Percentiles rank a stretch among this genome's conserved stretches.
Evolutionary conservation across 2,113 vertebrate species (phyloP).

Genomic region (Hydrolagus affinis): DNA sequence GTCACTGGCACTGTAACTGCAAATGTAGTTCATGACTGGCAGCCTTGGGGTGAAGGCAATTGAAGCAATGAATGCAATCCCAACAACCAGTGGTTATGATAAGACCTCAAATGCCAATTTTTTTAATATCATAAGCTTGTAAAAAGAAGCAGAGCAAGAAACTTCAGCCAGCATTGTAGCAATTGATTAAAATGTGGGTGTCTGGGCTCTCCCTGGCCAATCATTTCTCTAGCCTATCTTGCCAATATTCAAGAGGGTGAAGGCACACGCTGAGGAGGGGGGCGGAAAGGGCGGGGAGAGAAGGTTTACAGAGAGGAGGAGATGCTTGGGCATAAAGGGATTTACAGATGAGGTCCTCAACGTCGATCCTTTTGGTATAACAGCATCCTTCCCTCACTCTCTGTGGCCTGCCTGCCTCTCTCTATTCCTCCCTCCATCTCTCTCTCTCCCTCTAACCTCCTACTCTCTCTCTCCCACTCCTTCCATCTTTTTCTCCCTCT

Average conservation of each 20-base stretch:
- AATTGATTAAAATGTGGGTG: neutral
- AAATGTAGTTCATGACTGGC: neutral
- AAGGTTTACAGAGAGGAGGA: too few species aligned
- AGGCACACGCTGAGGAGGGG: neutral
- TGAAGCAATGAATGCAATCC: neutral
- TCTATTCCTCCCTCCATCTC: too few species aligned
- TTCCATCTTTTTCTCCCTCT: too few species aligned
- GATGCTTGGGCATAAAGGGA: too few species aligned
- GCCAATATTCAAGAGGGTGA: neutral
- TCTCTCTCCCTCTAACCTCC: too few species aligned
- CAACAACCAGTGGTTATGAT: neutral
- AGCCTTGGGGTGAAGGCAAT: neutral
- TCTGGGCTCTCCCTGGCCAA: neutral
- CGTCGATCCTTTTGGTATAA: too few species aligned
- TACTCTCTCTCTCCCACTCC: too few species aligned
- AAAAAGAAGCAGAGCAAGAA: neutral
- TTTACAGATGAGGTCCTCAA: too few species aligned
- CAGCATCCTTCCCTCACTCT: too few species aligned
- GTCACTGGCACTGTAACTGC: neutral
- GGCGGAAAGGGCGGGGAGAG: neutral
- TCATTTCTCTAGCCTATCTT: neutral
- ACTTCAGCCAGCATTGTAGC: neutral
- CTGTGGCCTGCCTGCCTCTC: too few species aligned
- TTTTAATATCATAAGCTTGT: neutral
- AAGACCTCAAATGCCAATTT: neutral